Evolutionary conservation across 2,113 vertebrate species (phyloP).

Genomic region (Megatriorchis doriae): DNA sequence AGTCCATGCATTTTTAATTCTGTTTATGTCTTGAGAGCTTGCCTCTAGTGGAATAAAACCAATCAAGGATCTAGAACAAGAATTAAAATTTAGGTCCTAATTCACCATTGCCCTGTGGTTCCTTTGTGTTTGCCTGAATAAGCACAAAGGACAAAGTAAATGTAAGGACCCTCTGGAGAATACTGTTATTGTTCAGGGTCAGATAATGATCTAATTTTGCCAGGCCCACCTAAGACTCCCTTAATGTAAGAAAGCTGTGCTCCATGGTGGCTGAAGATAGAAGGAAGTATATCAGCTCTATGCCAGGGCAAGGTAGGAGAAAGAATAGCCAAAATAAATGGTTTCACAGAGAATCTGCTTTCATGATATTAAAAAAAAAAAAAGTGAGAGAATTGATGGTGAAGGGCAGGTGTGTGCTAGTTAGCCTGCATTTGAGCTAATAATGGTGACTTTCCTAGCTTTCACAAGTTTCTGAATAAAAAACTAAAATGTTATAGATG

Average conservation of each 20-base stretch:
- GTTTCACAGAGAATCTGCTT: neutral
- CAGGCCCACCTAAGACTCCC: neutral
- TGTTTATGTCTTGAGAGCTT: conserved; percentile 38
- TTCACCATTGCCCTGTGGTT: neutral
- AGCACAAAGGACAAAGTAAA: neutral
- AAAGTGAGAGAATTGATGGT: neutral
- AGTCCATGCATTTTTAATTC: conserved; percentile 50
- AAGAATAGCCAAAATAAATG: neutral
- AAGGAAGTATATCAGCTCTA: neutral
- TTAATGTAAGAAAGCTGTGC: neutral
- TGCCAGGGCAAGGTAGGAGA: neutral
- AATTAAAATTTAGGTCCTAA: conserved; percentile 18
- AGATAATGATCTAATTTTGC: neutral
- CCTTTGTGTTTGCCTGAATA: conserved; percentile 12
- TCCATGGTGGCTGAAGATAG: neutral
- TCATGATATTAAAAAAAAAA: neutral
- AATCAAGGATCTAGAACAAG: conserved; percentile 8
- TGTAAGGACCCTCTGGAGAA: neutral
- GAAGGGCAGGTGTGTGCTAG: neutral
- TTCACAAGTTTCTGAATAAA: neutral
- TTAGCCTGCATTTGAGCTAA: neutral
- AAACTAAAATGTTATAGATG: neutral
- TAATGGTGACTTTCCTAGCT: neutral
- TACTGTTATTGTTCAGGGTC: neutral
- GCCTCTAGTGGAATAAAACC: conserved; percentile 37